A percentile compares a stretch with the other conserved stretches of the same genome.
phyloP scores from a whole-genome alignment of 2,113 vertebrate species.

The Corythoichthys haematopterus region DNA sequence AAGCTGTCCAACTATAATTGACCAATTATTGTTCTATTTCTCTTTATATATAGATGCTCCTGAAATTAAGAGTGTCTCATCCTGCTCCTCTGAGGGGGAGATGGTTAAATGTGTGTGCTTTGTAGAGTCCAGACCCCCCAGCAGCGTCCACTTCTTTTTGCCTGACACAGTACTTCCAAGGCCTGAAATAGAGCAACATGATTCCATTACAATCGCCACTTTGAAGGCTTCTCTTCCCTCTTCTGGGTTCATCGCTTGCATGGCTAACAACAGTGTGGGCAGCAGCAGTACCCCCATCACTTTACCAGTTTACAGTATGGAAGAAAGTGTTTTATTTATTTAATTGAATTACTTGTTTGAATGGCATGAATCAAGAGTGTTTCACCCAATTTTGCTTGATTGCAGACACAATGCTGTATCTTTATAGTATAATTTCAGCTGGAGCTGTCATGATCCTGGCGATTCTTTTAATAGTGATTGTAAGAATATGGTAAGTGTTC shows the following conservation, averaged over 20 bases:
- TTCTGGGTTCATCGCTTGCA: conserved; percentile 42
- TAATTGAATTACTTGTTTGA: neutral
- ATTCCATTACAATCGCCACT: conserved; percentile 35
- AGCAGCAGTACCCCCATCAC: conserved; percentile 20
- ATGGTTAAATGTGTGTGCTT: conserved; percentile 55
- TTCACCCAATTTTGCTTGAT: conserved; percentile 18
- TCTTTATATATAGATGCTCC: conserved; percentile 52
- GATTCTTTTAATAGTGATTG: conserved; percentile 27
- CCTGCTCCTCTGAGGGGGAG: conserved; percentile 32
- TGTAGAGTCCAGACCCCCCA: conserved; percentile 56
- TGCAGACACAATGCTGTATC: conserved; percentile 32
- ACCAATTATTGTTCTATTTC: neutral
- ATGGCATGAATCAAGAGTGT: neutral
- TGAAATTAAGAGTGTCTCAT: conserved; percentile 51
- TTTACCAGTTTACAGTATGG: conserved; percentile 36
- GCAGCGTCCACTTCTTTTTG: conserved; percentile 47
- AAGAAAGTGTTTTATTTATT: neutral
- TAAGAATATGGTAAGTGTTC: conserved; percentile 52
- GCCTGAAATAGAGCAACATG: conserved; percentile 25
- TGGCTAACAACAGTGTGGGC: conserved; percentile 57
- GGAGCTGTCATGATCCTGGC: conserved; percentile 20
- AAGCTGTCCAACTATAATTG: too few species aligned
- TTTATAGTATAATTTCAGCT: conserved; percentile 25
- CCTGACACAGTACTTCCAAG: conserved; percentile 24
- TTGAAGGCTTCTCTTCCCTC: conserved; percentile 22